Evolutionary conservation across 2,797 vertebrate species (phyloP), one percentile per base, ranked within the genome.

Genomic region (Lacerta agilis): DNA sequence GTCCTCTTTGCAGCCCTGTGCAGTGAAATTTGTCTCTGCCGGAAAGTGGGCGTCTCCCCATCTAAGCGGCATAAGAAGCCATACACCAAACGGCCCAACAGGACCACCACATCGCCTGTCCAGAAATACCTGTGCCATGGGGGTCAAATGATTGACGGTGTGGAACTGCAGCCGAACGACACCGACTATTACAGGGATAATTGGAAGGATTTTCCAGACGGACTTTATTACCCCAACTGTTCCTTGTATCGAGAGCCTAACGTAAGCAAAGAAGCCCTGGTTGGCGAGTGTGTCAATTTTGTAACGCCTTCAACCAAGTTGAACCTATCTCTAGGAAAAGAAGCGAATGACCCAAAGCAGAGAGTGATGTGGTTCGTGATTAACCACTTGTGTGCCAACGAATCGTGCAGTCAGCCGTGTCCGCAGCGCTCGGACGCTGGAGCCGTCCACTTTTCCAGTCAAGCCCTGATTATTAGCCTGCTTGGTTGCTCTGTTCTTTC

Each of bases 131-230:
- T 96, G 86, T 90, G 95, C 87, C 85, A 82, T 11, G 84, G 92
- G 23, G 94, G 94, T 73, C 90, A 29, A 0, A 94, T 92, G 91
- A 90, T 96, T 3, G 43, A 41, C 15, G 5, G 88, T 8, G 55
- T 95, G 2, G 83, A 91, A 77, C 87, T 96, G 0, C 94, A 94
- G 18, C n/a, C 77, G 0, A 94, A 95, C 25, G 95, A 92, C 83
- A 91, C 91, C 64, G 77, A 33, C 43, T 95, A 94, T 84, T 96
- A 96, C 0, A 89, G 86, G 8, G 79, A 88, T 80, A 88, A 96
- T 72, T 94, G 94, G 20, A 92, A 93, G 92, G 88, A 90, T 87
- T 93, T 96, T 77, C 95, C 95, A 0, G 93, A 94, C 1, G 93
- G 92, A 0, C 90, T 96, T 88, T 67, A 92, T 88, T 96, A 94